Conservation (phyloP, 1,140 invertebrate species). For the Vanessa atalanta region DNA sequence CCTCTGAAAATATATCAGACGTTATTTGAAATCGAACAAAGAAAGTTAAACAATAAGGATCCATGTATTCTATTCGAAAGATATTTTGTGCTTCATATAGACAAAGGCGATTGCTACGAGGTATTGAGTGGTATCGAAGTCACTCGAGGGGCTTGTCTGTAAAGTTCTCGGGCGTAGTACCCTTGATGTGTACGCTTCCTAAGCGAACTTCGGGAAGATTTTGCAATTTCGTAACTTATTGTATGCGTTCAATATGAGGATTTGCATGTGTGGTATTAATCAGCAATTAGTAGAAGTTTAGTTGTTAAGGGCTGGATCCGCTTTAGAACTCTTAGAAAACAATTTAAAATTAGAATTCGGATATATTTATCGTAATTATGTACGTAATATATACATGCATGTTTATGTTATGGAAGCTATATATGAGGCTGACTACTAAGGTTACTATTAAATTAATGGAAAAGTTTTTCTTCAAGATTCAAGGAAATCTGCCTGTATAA, state of each 20-base stretch:
- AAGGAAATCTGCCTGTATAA: too few relatives aligned
- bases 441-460: too few relatives aligned
- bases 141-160: neutral
- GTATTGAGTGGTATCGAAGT: conserved; percentile 10
- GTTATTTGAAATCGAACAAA: neutral
- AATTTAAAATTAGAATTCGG: too few relatives aligned
- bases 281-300: neutral
- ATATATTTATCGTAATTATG: too few relatives aligned
- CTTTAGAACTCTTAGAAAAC: too few relatives aligned
- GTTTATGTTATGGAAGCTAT: too few relatives aligned
- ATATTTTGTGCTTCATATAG: conserved; percentile 8
- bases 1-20: too few relatives aligned
- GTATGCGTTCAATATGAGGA: neutral
- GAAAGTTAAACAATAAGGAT: conserved; percentile 1
- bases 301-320: too few relatives aligned
- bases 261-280: neutral
- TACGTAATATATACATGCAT: too few relatives aligned
- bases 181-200: conserved; percentile 7
- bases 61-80: neutral
- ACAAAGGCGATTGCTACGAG: neutral
- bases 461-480: too few relatives aligned
- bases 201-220: conserved; percentile 1
- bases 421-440: too few relatives aligned
- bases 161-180: conserved; percentile 5
- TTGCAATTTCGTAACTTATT: conserved; percentile 5